Conservation (phyloP, 2,888 invertebrate species). For the Eugnorisma glareosa region DNA sequence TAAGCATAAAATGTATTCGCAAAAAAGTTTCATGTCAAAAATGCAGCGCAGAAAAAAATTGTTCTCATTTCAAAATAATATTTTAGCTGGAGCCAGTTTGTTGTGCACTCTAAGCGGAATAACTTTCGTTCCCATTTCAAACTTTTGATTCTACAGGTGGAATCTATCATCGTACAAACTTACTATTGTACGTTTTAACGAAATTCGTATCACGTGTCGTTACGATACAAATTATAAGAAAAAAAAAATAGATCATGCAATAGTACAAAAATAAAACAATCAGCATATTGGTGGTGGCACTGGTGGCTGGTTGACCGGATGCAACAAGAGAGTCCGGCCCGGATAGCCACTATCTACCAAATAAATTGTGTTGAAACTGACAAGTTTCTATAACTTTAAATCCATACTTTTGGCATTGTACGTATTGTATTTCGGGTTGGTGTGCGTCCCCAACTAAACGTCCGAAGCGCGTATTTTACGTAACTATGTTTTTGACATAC, state of each 20-base stretch:
- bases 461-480: background rate
- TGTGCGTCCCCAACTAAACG: too few species aligned
- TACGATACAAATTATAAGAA: too few species aligned
- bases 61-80: background rate
- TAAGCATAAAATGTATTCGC: background rate
- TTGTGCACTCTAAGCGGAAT: background rate
- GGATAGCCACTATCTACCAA: background rate
- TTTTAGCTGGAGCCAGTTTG: background rate
- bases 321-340: background rate
- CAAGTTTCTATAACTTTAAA: background rate
- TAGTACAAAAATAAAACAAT: background rate
- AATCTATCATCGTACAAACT: background rate
- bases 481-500: background rate
- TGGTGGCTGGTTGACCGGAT: background rate
- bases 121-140: background rate
- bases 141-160: conserved; percentile 15
- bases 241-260: background rate
- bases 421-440: background rate
- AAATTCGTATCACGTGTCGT: background rate
- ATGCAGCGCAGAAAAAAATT: background rate
- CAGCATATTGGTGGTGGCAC: background rate
- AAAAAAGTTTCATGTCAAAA: background rate
- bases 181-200: background rate
- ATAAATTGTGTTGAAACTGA: conserved; percentile 1
- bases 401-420: background rate